Evolutionary conservation across 2,113 vertebrate species (phyloP).

Genomic region (Ageneiosus marmoratus): DNA sequence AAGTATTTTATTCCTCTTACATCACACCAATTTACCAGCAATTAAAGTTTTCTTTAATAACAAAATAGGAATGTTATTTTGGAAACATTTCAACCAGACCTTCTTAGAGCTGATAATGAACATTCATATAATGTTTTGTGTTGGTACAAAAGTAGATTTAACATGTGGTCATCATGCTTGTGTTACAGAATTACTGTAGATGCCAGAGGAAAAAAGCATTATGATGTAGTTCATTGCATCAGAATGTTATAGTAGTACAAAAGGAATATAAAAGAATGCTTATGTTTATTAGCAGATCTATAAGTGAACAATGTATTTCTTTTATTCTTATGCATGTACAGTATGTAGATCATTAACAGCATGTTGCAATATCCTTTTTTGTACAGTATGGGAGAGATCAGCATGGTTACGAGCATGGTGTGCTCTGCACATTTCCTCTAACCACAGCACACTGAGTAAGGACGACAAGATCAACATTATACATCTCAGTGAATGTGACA

Average conservation of each 20-base stretch:
- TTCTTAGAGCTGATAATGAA: not conserved
- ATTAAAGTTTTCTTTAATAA: not conserved
- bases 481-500: constrained; percentile 21
- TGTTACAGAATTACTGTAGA: not conserved
- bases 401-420: not conserved
- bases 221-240: not conserved
- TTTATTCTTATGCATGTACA: not conserved
- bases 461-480: constrained; percentile 30
- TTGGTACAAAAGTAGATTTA: not conserved
- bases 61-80: not conserved
- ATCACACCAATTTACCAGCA: not conserved
- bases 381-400: not conserved
- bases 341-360: not conserved
- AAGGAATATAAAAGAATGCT: not conserved
- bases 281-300: not conserved
- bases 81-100: not conserved
- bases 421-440: constrained; percentile 27
- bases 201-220: not conserved
- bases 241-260: not conserved
- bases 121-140: not conserved
- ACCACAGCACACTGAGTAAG: constrained; percentile 5
- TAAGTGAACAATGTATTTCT: not conserved
- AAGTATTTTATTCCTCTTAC: not conserved
- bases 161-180: not conserved
- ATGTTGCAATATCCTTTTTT: not conserved